These are phyloP conservation scores for Mastacembelus armatus DNA, from an alignment of 2,797 vertebrate species.

Conservation along the genomic window DNA sequence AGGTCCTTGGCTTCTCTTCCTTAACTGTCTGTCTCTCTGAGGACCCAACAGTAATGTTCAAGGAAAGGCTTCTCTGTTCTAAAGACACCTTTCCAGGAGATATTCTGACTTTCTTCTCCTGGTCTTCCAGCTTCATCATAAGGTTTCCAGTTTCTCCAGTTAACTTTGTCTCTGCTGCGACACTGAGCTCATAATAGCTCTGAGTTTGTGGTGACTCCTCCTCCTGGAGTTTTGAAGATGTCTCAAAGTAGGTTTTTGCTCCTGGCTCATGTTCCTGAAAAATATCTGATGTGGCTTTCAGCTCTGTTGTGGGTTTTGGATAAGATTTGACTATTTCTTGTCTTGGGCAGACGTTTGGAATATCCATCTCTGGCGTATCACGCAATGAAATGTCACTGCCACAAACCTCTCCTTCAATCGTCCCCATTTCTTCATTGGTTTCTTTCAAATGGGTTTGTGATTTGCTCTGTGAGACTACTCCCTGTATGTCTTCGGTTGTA, in stretches of 20 bases:
- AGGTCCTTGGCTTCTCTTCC: conserved; percentile 25
- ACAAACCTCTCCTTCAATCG: conserved; percentile 1
- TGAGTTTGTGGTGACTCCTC: conserved; percentile 75
- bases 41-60: conserved; percentile 51
- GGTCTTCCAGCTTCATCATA: conserved; percentile 20
- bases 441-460: conserved; percentile 18
- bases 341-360: conserved; percentile 20
- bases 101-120: neutral
- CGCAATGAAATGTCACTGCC: conserved; percentile 4
- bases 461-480: conserved; percentile 13
- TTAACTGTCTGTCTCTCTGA: neutral
- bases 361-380: conserved; percentile 14
- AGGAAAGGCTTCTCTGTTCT: conserved; percentile 63
- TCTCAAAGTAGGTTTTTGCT: conserved; percentile 88
- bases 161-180: conserved; percentile 72
- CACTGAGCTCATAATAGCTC: conserved; percentile 92
- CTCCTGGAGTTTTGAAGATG: conserved; percentile 84
- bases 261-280: neutral
- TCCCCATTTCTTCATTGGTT: conserved; percentile 8
- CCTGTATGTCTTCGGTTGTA: conserved; percentile 23
- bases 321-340: conserved; percentile 28
- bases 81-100: conserved; percentile 32
- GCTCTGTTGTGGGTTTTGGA: conserved; percentile 22
- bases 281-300: conserved; percentile 22
- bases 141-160: conserved; percentile 19